Evolutionary conservation across 1,140 invertebrate genomes (phyloP).

Genomic region (Microplitis mediator): DNA sequence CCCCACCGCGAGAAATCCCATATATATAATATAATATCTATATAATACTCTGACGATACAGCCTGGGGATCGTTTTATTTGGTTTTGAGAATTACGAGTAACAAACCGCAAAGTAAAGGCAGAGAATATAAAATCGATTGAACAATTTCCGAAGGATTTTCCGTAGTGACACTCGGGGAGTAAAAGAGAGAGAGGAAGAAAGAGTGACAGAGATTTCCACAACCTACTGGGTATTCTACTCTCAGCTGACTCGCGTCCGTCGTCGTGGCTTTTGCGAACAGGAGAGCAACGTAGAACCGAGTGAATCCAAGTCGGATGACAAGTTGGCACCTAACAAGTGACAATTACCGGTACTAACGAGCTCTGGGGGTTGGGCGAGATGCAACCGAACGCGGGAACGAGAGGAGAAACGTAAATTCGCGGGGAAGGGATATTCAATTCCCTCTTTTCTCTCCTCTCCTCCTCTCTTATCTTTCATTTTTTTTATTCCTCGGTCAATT

Average conservation of each 20-base stretch:
- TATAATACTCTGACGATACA: too few relatives aligned
- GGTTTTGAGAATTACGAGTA: neutral
- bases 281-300: slow-evolving; percentile 28
- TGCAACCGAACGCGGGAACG: slow-evolving; percentile 2
- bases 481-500: neutral
- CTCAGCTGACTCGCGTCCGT: slow-evolving; percentile 12
- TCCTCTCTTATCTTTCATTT: slow-evolving; percentile 9
- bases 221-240: neutral
- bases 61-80: neutral
- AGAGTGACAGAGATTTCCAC: too few relatives aligned
- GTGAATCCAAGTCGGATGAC: slow-evolving; percentile 36
- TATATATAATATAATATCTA: neutral
- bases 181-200: neutral
- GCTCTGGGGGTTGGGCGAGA: slow-evolving; percentile 33
- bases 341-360: slow-evolving; percentile 56
- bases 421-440: neutral
- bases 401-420: neutral
- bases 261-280: neutral
- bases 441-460: neutral
- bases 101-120: slow-evolving; percentile 2
- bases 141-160: slow-evolving; percentile 1
- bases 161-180: neutral
- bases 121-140: slow-evolving; percentile 14
- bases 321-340: slow-evolving; percentile 55
- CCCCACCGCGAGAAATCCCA: neutral